Conservation (phyloP, 2,797 vertebrate genomes). For the Arctocebus calabarensis region DNA sequence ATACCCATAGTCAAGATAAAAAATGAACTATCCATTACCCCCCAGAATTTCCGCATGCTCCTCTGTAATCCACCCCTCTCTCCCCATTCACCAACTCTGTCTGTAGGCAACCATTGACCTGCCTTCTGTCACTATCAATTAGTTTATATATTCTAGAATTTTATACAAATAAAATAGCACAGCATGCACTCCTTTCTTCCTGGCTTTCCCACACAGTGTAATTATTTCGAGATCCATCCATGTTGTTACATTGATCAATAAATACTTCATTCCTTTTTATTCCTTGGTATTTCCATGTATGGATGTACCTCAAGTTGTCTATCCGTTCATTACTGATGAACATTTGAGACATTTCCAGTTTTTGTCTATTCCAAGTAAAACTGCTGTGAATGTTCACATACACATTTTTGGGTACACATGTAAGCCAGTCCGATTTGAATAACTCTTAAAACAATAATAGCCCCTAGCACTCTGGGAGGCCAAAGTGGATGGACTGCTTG, state of each 20-base stretch:
- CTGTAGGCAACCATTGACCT: background rate
- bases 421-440: background rate
- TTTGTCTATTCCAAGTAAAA: background rate
- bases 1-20: background rate
- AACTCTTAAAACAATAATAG: background rate
- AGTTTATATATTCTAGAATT: background rate
- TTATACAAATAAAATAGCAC: background rate
- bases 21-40: background rate
- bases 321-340: background rate
- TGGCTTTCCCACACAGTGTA: background rate
- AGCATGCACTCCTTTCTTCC: background rate
- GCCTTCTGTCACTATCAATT: background rate
- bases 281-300: background rate
- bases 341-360: background rate
- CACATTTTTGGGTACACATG: background rate
- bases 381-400: background rate
- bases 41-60: background rate
- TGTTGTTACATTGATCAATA: background rate
- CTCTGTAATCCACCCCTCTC: background rate
- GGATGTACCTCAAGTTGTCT: background rate
- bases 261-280: background rate
- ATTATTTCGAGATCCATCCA: background rate
- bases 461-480: background rate
- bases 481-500: too few relatives aligned
- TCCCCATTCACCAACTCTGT: background rate